Conservation (phyloP, 2,888 invertebrate genomes). For the Hyalella azteca region DNA sequence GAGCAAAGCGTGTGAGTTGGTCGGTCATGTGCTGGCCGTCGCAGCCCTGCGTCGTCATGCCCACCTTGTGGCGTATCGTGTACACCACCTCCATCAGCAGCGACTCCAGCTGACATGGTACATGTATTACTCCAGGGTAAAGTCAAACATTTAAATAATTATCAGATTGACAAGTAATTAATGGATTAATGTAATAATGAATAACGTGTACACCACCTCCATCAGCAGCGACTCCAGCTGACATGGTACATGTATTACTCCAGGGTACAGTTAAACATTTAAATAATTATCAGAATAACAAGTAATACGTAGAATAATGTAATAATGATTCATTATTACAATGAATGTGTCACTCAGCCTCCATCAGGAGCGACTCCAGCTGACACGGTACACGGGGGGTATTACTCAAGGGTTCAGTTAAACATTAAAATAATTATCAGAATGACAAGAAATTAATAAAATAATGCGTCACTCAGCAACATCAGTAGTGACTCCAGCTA, state of each 20-base stretch:
- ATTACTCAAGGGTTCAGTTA: neutral
- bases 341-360: too few species aligned
- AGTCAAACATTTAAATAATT: too few species aligned
- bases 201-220: neutral
- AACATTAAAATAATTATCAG: too few species aligned
- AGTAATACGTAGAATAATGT: neutral
- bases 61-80: conserved; percentile 92
- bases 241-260: neutral
- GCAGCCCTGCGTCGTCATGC: conserved; percentile 63
- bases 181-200: neutral
- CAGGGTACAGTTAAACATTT: too few species aligned
- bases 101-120: conserved; percentile 69
- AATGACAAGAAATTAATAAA: too few species aligned
- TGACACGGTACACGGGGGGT: neutral
- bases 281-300: too few species aligned
- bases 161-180: too few species aligned
- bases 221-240: neutral
- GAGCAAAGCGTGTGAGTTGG: conserved; percentile 50
- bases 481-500: neutral
- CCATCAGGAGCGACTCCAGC: neutral
- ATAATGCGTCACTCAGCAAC: too few species aligned
- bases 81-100: conserved; percentile 90
- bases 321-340: neutral
- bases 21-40: conserved; percentile 39
- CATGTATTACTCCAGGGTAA: neutral